Base-by-base conservation (phyloP, 2,888 invertebrate genomes). In the Anagyrus pseudococci region DNA sequence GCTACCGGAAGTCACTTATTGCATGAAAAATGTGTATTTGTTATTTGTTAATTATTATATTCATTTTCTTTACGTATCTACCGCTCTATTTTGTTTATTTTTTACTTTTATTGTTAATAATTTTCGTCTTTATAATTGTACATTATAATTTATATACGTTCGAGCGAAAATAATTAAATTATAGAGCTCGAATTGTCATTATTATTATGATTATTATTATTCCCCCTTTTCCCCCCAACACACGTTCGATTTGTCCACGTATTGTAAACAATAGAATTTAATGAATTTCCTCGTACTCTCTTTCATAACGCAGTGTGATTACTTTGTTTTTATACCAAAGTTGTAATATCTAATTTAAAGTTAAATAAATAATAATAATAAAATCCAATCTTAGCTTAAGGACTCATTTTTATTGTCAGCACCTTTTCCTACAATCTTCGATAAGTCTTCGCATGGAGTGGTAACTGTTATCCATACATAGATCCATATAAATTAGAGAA, bases 261-360 rank as follows among this genome's bases (percentile, higher is more conserved):
- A 40, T 55, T 50, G 56, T 58, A 47, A 43, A 55, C 54, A 62
- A 62, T 62, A 59, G 47, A 29, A 59, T 53, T 40, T n/a, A 55
- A 46, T 33, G 58, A 47, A 43, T 55, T 53, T 58, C 53, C 60
- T 61, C 49, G 37, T 60, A 66, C 47, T 63, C 66, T 63, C 40
- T 60, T 63, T 66, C 56, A 61, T 66, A 66, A 63, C 29, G 57
- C 63, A 66, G 66, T 66, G 63, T 63, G 60, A 62, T 64, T 64
- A 65, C 67, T 67, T 77, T 76, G 73, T 72, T 71, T 82, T 82
- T 82, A 81, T 82, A 82, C 82, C 82, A 82, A 82, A 82, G 82
- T 81, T 80, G 81, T 81, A 81, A 78, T 79, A 74, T 81, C 78
- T 80, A 80, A 79, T 74, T 78, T 80, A 76, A 79, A 75, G 80